Evolutionary conservation across 2,888 invertebrate genomes (phyloP).

Genomic region (Mycogona germanica): DNA sequence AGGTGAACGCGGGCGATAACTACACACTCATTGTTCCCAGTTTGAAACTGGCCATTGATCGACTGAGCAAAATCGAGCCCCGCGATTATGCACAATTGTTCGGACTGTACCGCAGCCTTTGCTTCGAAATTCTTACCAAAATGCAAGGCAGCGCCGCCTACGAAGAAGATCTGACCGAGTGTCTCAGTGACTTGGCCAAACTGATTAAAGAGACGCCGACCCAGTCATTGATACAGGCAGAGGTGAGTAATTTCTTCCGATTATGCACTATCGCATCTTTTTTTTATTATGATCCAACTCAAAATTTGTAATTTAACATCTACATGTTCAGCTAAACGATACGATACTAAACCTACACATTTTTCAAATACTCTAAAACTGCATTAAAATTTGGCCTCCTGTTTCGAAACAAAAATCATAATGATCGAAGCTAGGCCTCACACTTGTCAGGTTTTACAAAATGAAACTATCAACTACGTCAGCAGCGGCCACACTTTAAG

Average conservation of each 20-base stretch:
- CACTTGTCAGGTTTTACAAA: too few species aligned
- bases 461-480: too few species aligned
- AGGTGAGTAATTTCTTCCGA: neutral
- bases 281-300: neutral
- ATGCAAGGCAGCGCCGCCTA: neutral
- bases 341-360: neutral
- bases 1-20: neutral
- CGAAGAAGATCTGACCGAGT: neutral
- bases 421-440: too few species aligned
- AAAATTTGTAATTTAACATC: neutral
- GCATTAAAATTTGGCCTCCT: too few species aligned
- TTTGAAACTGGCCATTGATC: neutral
- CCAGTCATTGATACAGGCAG: neutral
- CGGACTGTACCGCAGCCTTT: neutral
- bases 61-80: neutral
- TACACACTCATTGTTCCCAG: neutral
- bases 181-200: neutral
- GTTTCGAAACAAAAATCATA: too few species aligned
- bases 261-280: neutral
- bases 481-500: too few species aligned
- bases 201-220: neutral
- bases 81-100: neutral
- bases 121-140: neutral
- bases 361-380: neutral
- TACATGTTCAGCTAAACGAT: neutral